Base-by-base conservation (phyloP, 2,888 invertebrate genomes). In the Coelopa pilipes region DNA sequence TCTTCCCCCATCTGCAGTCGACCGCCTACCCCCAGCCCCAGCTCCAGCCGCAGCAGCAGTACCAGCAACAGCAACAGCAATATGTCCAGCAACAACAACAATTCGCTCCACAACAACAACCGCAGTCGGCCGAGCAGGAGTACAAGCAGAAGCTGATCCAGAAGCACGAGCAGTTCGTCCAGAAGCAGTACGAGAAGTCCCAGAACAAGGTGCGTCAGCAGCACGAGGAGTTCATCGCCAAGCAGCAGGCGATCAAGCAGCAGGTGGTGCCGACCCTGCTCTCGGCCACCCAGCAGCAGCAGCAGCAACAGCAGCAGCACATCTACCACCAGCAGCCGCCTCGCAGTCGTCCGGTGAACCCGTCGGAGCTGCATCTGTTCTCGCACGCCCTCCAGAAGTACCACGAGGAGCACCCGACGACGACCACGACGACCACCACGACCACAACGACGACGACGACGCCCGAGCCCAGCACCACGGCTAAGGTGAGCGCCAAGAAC, bases 121-220 rank as follows among this genome's bases (percentile, higher is more conserved):
- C 55, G 74, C 0, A 45, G 10, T 2, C 57, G 9, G 68, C 83
- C 0, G 93, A 93, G 79, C 90, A 93, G 65, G 90, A 92, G 79
- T 93, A 94, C 78, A 90, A 93, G 78, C 92, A 93, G 80, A 90
- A 92, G 77, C 90, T 93, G 5, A 93, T 93, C 75, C 92, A 93
- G 79, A 93, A 93, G 81, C 93, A 93, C 78, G 93, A 94, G 80
- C 91, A 94, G 78, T 92, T 94, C 79, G 90, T 93, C 5, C 93
- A 94, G 80, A 93, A 93, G 81, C 94, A 94, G 81, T 94, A 94
- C 79, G 91, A 94, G 79, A 93, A 93, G 79, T 92, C 93, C 60
- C 92, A 94, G 81, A 92, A 93, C 81, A 94, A 94, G 82, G 91
- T 93, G 0, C 90, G 93, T 77, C 90, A 91, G 79, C 89, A 93